These are phyloP conservation scores for Epinotia demarniana DNA, from an alignment of 2,888 invertebrate species.

Conservation along the genomic window DNA sequence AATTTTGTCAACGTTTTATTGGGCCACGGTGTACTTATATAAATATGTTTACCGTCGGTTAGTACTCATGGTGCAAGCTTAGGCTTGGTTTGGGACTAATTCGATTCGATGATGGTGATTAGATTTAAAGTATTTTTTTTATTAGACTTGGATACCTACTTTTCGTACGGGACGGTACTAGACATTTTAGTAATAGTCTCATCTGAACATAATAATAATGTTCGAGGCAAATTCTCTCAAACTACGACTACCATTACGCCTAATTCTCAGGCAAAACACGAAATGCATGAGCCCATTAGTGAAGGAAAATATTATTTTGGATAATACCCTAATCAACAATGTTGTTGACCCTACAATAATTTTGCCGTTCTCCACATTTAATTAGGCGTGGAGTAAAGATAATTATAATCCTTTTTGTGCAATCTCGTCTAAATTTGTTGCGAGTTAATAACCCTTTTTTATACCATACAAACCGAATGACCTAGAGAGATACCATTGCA, in stretches of 20 bases:
- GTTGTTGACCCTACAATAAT: background rate
- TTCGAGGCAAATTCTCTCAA: conserved; percentile 3
- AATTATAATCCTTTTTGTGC: background rate
- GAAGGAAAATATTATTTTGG: conserved; percentile 38
- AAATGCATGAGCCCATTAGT: conserved; percentile 20
- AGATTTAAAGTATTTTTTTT: too few species aligned
- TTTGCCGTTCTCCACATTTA: background rate
- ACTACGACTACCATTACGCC: conserved; percentile 7
- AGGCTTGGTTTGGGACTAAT: too few species aligned
- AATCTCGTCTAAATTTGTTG: background rate
- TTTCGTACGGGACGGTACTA: too few species aligned
- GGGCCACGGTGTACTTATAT: too few species aligned
- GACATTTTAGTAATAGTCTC: background rate
- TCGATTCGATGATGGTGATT: too few species aligned
- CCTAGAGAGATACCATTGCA: too few species aligned
- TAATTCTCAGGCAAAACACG: conserved; percentile 25
- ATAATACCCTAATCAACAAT: conserved; percentile 15
- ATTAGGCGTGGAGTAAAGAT: too few species aligned
- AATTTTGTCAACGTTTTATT: too few species aligned
- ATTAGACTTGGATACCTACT: too few species aligned
- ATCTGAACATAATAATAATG: conserved; percentile 7
- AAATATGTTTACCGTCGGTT: too few species aligned
- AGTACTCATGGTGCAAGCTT: too few species aligned
- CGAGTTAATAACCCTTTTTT: background rate
- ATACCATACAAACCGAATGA: too few species aligned